phyloP scores from a whole-genome alignment of 2,797 vertebrate genomes.

The Tamandua tetradactyla region DNA sequence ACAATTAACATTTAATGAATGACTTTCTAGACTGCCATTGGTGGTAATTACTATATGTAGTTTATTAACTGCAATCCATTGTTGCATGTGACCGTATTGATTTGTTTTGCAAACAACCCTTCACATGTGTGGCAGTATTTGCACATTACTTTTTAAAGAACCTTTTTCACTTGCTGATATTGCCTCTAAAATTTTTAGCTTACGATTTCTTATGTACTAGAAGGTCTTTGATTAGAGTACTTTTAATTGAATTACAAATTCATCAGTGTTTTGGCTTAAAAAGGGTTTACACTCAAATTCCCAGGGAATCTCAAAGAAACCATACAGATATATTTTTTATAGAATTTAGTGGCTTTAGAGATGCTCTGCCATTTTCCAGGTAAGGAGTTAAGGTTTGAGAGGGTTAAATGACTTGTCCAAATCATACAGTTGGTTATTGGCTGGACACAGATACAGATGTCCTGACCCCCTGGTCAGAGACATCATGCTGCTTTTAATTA shows the following conservation, averaged over 20 bases:
- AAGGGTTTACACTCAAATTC: constrained; percentile 17
- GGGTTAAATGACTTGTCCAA: constrained; percentile 7
- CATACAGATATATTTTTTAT: background rate
- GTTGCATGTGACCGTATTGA: constrained; percentile 71
- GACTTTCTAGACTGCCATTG: constrained; percentile 68
- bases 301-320: constrained; percentile 3
- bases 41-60: constrained; percentile 72
- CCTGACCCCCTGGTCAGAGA: constrained; percentile 38
- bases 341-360: constrained; percentile 7
- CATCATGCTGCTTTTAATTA: constrained; percentile 66
- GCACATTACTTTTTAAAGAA: constrained; percentile 61
- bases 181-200: constrained; percentile 54
- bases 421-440: constrained; percentile 53
- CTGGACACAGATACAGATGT: constrained; percentile 49
- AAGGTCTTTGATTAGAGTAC: constrained; percentile 5
- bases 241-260: constrained; percentile 56
- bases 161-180: constrained; percentile 56
- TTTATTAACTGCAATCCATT: constrained; percentile 77
- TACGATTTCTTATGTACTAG: background rate
- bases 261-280: background rate
- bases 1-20: constrained; percentile 68
- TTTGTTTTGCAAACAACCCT: constrained; percentile 76
- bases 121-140: constrained; percentile 68
- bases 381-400: background rate
- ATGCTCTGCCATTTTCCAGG: background rate